Evolutionary conservation across 2,888 invertebrate species (phyloP), one percentile per base, ranked within the genome.

Genomic region (Neria commutata): DNA sequence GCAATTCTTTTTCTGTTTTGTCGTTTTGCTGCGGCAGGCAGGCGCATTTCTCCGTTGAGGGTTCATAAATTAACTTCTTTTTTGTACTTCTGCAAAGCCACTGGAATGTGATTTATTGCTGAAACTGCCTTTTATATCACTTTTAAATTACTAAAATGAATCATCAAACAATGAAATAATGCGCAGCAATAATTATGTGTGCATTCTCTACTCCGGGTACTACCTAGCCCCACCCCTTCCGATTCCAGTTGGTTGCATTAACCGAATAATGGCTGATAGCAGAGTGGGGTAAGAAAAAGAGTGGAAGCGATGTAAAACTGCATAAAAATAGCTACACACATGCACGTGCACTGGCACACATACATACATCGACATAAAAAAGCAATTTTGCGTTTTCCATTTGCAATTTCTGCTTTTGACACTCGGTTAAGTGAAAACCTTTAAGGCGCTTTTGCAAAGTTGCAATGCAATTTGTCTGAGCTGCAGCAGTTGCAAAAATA

Each of bases 341-440:
- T n/a, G n/a, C n/a, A n/a, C n/a, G n/a, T n/a, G n/a, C n/a, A n/a
- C n/a, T n/a, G 6, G 37, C 4, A n/a, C 42, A 72, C 72, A 74
- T 74, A 65, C 64, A 68, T 72, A 72, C 70, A 64, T 69, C 73
- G 72, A 74, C 34, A 54, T 67, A 74, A 71, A 72, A 72, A 72
- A 72, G 74, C 74, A 72, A 72, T 72, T 76, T 74, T 77, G 71
- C 69, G 72, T 71, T 76, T 75, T 72, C 71, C 68, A 75, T 78
- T 76, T n/a, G n/a, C 76, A 79, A 79, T 81, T 79, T 81, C 81
- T 81, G 81, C 64, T 73, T 65, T 67, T 80, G 81, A 81, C 81
- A 79, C 80, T 79, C 75, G 76, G 75, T 80, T 80, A 81, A 81
- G 77, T 79, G 75, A 75, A 81, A 81, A 74, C 78, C 78, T 80